Conservation (phyloP, 2,797 vertebrate species). For the Meda fulgida region DNA sequence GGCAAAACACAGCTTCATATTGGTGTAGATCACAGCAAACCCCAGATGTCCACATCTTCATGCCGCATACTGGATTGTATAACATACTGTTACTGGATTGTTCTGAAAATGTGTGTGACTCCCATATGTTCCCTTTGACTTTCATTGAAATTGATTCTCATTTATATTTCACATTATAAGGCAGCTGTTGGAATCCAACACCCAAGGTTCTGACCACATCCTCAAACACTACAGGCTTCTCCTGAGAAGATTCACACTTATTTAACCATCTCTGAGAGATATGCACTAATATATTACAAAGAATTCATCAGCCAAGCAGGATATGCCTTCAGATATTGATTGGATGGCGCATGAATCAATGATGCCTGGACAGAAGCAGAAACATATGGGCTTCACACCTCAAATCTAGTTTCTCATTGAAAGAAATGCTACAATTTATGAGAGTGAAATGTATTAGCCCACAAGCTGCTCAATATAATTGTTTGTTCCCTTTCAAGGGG, state of each 20-base stretch:
- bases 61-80: not conserved
- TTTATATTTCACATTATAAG: constrained; percentile 9
- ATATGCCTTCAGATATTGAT: constrained; percentile 53
- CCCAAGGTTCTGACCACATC: not conserved
- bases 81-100: constrained; percentile 2
- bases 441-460: not conserved
- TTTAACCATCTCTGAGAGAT: constrained; percentile 25
- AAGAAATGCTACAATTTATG: constrained; percentile 11
- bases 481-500: not conserved
- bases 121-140: constrained; percentile 1
- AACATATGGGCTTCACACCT: constrained; percentile 31
- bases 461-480: constrained; percentile 7
- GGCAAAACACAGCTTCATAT: not conserved
- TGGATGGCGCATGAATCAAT: constrained; percentile 54
- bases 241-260: constrained; percentile 22
- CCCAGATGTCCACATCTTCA: not conserved
- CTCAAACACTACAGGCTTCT: constrained; percentile 8
- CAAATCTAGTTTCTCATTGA: constrained; percentile 49
- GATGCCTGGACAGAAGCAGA: constrained; percentile 35
- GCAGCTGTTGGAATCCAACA: constrained; percentile 15
- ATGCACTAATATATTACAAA: constrained; percentile 12
- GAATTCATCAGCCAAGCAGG: constrained; percentile 43
- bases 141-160: not conserved
- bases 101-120: not conserved
- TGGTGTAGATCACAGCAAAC: not conserved